Evolutionary conservation across 1,140 invertebrate species (phyloP).

Genomic region (Plodia interpunctella): DNA sequence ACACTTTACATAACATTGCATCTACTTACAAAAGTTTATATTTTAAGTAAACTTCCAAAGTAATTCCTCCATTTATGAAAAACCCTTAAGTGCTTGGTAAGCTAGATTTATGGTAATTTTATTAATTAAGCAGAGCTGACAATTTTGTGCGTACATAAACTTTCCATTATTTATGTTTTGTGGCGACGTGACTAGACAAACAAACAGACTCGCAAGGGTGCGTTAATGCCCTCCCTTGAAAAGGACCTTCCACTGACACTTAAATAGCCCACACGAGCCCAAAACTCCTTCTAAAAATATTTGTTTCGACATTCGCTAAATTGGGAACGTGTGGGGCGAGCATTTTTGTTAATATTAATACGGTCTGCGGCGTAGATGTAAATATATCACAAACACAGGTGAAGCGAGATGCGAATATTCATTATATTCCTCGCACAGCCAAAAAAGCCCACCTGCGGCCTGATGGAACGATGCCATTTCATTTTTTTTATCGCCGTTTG

Average conservation of each 20-base stretch:
- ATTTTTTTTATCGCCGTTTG: slow-evolving; percentile 15
- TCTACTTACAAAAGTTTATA: no score
- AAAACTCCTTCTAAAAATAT: slow-evolving; percentile 11
- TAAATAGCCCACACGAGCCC: slow-evolving; percentile 8
- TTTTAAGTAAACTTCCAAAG: no score
- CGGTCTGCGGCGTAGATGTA: background rate
- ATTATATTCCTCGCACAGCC: slow-evolving; percentile 29
- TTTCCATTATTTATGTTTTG: slow-evolving; percentile 30
- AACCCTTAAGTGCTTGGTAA: slow-evolving; percentile 1
- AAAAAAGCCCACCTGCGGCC: slow-evolving; percentile 32
- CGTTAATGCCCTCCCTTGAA: slow-evolving; percentile 21
- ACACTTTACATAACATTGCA: no score
- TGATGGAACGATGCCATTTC: slow-evolving; percentile 20
- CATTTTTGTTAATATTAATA: background rate
- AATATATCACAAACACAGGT: slow-evolving; percentile 11
- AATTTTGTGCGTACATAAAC: slow-evolving; percentile 21
- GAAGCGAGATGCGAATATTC: slow-evolving; percentile 15
- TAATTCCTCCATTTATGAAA: no score
- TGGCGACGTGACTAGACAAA: slow-evolving; percentile 30
- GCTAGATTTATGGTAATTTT: slow-evolving; percentile 24
- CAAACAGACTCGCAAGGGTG: slow-evolving; percentile 24
- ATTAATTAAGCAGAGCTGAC: slow-evolving; percentile 21
- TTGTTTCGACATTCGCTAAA: slow-evolving; percentile 7
- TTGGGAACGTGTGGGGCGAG: no score
- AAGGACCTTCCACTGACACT: slow-evolving; percentile 4